Percentiles rank a stretch among this genome's conserved stretches.
Conservation (phyloP, 2,888 invertebrate genomes). For the Eupithecia insigniata region DNA sequence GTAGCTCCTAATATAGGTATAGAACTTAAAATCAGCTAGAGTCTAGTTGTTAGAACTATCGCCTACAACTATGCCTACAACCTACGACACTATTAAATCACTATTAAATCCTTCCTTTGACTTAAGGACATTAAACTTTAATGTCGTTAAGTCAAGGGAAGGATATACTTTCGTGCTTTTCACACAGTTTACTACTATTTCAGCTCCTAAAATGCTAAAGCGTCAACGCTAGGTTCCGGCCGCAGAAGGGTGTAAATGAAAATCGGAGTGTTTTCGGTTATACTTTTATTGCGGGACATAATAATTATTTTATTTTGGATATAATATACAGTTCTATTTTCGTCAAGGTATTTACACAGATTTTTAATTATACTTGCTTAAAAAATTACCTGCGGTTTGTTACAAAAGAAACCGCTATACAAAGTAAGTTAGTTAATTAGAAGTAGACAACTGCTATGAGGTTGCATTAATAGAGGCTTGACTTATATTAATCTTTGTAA, state of each 20-base stretch:
- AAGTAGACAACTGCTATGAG: constrained; percentile 53
- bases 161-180: neutral
- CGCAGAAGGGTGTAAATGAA: constrained; percentile 16
- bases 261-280: neutral
- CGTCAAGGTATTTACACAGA: too few relatives aligned
- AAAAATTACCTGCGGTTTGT: constrained; percentile 27
- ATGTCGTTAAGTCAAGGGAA: neutral
- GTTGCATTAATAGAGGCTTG: constrained; percentile 56
- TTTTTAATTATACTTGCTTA: neutral
- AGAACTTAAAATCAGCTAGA: too few relatives aligned
- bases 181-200: neutral
- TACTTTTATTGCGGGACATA: neutral
- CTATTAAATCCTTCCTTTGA: too few relatives aligned
- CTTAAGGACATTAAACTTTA: too few relatives aligned
- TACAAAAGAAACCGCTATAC: constrained; percentile 27
- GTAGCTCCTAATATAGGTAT: neutral
- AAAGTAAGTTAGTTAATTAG: constrained; percentile 55
- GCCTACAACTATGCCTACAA: neutral
- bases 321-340: neutral
- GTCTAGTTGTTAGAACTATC: neutral
- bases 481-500: constrained; percentile 73
- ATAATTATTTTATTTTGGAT: neutral
- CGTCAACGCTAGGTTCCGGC: neutral
- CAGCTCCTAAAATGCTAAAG: constrained; percentile 6
- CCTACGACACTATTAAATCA: neutral